These are phyloP conservation scores for Encarsia formosa DNA, from an alignment of 2,888 invertebrate genomes.

Conservation along the genomic window DNA sequence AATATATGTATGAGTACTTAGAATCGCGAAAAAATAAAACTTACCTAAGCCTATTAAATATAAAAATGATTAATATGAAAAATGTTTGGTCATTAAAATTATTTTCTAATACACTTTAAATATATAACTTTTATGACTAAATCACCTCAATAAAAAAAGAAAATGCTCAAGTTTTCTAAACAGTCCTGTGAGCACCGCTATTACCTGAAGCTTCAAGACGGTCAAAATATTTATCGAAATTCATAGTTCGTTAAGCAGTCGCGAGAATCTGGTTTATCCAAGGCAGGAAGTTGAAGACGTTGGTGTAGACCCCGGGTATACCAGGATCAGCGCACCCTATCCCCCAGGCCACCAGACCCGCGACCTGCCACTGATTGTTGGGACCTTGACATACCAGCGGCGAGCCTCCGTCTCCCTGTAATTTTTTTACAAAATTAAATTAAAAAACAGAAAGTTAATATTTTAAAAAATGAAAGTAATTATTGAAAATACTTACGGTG, in stretches of 20 bases:
- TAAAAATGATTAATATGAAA: no score
- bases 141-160: no score
- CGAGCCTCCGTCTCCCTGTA: conserved; percentile 71
- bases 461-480: not conserved
- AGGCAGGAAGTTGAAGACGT: conserved; percentile 62
- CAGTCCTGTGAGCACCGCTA: no score
- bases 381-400: conserved; percentile 62
- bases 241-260: not conserved
- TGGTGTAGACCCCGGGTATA: conserved; percentile 75
- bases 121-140: no score
- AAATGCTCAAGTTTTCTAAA: no score
- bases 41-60: no score
- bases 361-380: conserved; percentile 58
- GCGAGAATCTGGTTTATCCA: conserved; percentile 46
- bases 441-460: not conserved
- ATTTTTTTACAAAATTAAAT: not conserved
- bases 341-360: conserved; percentile 71
- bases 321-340: conserved; percentile 67
- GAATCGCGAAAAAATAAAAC: no score
- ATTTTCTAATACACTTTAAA: no score
- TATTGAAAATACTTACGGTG: conserved; percentile 56
- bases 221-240: not conserved
- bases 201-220: conserved; percentile 4
- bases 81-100: no score
- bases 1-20: no score